These are phyloP conservation scores for Spatula clypeata DNA, from an alignment of 2,797 vertebrate genomes.

Conservation along the genomic window DNA sequence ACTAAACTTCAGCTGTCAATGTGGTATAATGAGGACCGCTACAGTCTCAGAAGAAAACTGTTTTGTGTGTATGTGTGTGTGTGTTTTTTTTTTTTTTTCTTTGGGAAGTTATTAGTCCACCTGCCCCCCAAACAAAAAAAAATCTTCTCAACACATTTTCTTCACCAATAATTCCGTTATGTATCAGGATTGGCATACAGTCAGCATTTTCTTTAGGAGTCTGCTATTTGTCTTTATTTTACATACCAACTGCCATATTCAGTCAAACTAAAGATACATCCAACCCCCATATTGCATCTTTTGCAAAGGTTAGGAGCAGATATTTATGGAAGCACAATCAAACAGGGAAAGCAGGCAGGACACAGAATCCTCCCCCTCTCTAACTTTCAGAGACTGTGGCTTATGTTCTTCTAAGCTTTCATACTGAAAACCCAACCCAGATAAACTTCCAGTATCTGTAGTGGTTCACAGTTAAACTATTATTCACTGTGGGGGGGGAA, in stretches of 20 bases:
- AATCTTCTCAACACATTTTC: background rate
- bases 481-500: no score
- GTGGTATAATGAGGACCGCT: background rate
- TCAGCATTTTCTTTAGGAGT: background rate
- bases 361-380: background rate
- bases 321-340: background rate
- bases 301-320: background rate
- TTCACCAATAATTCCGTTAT: background rate
- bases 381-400: background rate
- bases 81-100: background rate
- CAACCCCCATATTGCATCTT: background rate
- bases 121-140: background rate
- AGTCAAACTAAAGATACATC: background rate
- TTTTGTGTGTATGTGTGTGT: fast-evolving
- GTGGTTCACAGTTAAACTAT: background rate
- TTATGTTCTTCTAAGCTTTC: background rate
- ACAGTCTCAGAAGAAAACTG: background rate
- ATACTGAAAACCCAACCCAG: background rate
- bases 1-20: background rate
- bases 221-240: background rate
- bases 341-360: background rate
- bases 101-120: background rate
- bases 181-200: background rate
- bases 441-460: background rate
- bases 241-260: background rate